phyloP scores from a whole-genome alignment of 2,888 invertebrate species.

The Anoncus sp. region DNA sequence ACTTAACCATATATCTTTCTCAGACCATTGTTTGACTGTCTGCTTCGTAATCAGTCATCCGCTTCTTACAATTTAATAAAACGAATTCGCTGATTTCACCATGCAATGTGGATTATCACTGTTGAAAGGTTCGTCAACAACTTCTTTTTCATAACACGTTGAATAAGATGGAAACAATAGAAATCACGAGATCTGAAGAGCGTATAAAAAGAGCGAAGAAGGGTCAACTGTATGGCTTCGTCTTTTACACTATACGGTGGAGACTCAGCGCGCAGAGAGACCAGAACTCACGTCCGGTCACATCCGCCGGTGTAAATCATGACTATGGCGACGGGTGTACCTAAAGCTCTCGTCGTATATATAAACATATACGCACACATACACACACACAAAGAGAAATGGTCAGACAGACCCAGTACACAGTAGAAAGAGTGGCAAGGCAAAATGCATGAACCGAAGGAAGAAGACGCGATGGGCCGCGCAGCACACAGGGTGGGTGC shows the following conservation, averaged over 20 bases:
- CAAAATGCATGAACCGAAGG: slow-evolving; percentile 62
- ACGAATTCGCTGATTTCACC: too few relatives aligned
- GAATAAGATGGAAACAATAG: slow-evolving; percentile 15
- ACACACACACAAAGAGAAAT: slow-evolving; percentile 39
- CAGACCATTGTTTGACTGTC: too few relatives aligned
- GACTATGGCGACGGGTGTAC: slow-evolving; percentile 70
- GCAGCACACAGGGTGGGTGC: slow-evolving; percentile 69
- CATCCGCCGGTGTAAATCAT: slow-evolving; percentile 80
- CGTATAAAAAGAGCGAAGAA: slow-evolving; percentile 23
- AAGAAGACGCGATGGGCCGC: slow-evolving; percentile 64
- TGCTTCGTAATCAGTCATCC: too few relatives aligned
- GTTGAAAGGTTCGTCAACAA: background rate
- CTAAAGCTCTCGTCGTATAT: slow-evolving; percentile 60
- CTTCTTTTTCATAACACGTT: background rate
- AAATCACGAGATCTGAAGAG: slow-evolving; percentile 7
- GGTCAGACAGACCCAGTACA: slow-evolving; percentile 18
- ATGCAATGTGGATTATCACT: background rate
- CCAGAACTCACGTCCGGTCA: slow-evolving; percentile 68
- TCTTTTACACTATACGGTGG: slow-evolving; percentile 19
- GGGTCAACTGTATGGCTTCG: slow-evolving; percentile 35
- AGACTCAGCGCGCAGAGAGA: slow-evolving; percentile 39
- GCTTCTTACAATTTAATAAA: too few relatives aligned
- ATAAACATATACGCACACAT: slow-evolving; percentile 57
- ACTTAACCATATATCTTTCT: too few relatives aligned
- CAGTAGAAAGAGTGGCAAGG: slow-evolving; percentile 55